Evolutionary conservation across 2,888 invertebrate genomes (phyloP), one percentile per base, ranked within the genome.

Genomic region (Monochamus alternatus): DNA sequence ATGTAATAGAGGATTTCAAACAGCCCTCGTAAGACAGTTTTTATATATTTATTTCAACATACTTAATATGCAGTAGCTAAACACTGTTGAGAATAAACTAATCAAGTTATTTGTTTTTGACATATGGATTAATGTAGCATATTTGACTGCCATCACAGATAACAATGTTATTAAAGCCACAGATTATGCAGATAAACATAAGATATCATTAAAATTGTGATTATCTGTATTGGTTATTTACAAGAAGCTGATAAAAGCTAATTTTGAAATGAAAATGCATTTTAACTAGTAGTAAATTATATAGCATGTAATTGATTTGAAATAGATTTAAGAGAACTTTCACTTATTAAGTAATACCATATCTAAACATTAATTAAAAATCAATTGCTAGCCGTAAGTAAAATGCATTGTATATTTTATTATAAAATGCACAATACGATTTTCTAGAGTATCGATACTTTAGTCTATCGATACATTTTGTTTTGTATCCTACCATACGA

Each of bases 1-100:
- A 96, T 90, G 95, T 95, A 78, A 95, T 99, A 77, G 94, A 96
- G 87, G 96, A 98, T 89, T 93, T 95, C 76, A 93, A 94, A 82
- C 95, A 97, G 87, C 97, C 98, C 74, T 95, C 97, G 96, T 96
- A 91, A 87, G 85, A 82, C 7, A 69, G 69, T 38, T 43, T 55
- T 14, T 52, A 52, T n/a, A 52, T 52, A 52, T 52, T 52, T 10
- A 52, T 52, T 5, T 38, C 7, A 5, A 38, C 7, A 38, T 38
- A 7, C 38, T 5, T 38, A 38, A 7, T 38, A 38, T 38, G 38
- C 38, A 38, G 38, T 38, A 38, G 38, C 38, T 38, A 38, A 38
- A 38, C 2, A 38, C 2, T 38, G 38, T 38, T 0, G 1, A 38
- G 1, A 38, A 5, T 38, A 38, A 7, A 38, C 38, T 38, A 38